A percentile compares a stretch with the other conserved stretches of the same genome.
These are phyloP conservation scores for Dinoponera quadriceps DNA, from an alignment of 1,140 invertebrate species.

Conservation along the genomic window DNA sequence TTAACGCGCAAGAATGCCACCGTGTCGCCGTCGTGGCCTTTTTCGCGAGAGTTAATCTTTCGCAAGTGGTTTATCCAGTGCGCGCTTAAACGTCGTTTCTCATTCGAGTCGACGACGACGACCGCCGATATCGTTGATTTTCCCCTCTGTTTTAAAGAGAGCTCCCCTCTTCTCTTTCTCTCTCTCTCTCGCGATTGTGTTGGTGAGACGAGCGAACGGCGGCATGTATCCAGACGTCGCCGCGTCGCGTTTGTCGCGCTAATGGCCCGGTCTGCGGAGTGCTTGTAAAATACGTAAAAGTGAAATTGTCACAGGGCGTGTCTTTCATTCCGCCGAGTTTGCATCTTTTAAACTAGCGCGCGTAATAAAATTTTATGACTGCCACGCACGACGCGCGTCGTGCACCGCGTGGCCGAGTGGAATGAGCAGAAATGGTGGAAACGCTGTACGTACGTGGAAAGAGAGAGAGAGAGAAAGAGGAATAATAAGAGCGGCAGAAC, in stretches of 20 bases:
- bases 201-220: neutral
- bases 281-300: conserved; percentile 57
- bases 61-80: neutral
- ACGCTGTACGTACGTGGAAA: neutral
- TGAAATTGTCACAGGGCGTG: conserved; percentile 44
- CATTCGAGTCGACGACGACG: neutral
- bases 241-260: conserved; percentile 33
- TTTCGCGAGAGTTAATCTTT: conserved; percentile 3
- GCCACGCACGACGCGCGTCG: neutral
- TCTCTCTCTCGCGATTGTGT: neutral
- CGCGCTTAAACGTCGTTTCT: conserved; percentile 13
- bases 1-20: conserved; percentile 5
- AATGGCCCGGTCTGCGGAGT: conserved; percentile 7
- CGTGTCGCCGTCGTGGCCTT: neutral
- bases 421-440: conserved; percentile 1
- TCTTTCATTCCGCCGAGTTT: conserved; percentile 45
- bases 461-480: neutral
- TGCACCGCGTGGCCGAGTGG: neutral
- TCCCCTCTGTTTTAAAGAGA: neutral
- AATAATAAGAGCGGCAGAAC: neutral
- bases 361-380: conserved; percentile 57
- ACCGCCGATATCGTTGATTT: neutral
- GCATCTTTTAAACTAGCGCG: conserved; percentile 44
- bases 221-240: neutral
- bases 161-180: too few species aligned